Percentiles rank a stretch among this genome's conserved stretches.
Conservation (phyloP, 2,113 vertebrate genomes). For the Dasyornis broadbenti region DNA sequence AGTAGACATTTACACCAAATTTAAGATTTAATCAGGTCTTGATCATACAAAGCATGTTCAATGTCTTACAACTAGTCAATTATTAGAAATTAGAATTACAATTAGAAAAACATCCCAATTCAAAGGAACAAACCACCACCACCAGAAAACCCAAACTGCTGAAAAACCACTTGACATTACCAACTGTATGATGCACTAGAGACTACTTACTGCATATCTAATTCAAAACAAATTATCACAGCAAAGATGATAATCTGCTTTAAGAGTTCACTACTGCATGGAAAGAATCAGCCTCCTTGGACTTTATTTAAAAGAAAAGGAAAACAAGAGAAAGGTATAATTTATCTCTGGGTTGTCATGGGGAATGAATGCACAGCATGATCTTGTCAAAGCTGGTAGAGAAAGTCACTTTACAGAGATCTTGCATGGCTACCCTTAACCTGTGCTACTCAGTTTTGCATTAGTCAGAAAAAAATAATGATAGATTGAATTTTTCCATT, state of each 20-base stretch:
- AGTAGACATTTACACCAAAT: neutral
- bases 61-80: neutral
- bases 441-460: neutral
- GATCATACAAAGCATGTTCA: neutral
- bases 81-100: neutral
- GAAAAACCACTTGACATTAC: neutral
- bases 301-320: neutral
- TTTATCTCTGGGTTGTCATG: neutral
- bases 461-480: neutral
- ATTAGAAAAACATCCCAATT: neutral
- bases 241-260: neutral
- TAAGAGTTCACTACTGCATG: neutral
- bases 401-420: neutral
- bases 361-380: neutral
- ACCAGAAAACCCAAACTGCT: neutral
- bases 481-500: neutral
- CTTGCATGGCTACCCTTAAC: neutral
- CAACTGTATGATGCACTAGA: neutral
- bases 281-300: neutral
- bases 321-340: neutral
- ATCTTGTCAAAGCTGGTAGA: neutral
- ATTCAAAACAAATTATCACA: neutral
- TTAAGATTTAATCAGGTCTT: neutral
- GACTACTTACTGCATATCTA: neutral
- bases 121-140: neutral